Evolutionary conservation across 2,797 vertebrate genomes (phyloP), one percentile per base, ranked within the genome.

Genomic region (Luscinia luscinia): DNA sequence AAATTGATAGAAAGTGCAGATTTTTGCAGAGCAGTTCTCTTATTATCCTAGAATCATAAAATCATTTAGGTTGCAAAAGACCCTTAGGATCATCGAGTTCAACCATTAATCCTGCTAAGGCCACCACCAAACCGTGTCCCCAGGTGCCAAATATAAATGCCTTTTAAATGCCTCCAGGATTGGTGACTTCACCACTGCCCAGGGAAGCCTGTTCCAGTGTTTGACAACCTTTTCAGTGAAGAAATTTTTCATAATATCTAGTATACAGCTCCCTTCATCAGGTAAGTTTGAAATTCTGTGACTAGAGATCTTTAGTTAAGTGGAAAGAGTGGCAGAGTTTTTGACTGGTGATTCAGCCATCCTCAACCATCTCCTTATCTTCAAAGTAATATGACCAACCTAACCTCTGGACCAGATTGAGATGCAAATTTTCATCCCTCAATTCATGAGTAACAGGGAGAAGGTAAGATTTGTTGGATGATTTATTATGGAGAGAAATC

Each of bases 61-160:
- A 28, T 70, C 6, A 21, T 70, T 69, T 57, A 38, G 10, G 9
- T 51, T 74, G 15, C 20, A 77, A 72, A 73, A 48, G 21, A 34
- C 13, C 17, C 8, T 66, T 51, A 43, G 43, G 21, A 62, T 32
- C 23, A 34, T 51, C 0, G 0, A 43, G 48, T 84, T 38, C 48
- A 57, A 7, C 41, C 10, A 8, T 61, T 27, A 61, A 45, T 30
- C 22, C 18, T 67, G 59, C 43, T 23, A 84, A n/a, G 15, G 32
- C 20, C 30, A 46, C 15, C 38, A 38, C 38, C 36, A 34, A 63
- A 23, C 9, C 10, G 15, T 23, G 32, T 58, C 40, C 49, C 49
- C 28, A 32, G 3, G 24, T 12, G 8, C 19, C 38, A 57, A n/a
- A 26, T 32, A 11, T 64, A 40, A 9, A 45, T 2, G 2, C 24